Conservation (phyloP, 2,888 invertebrate genomes). For the Chymomyza amoena region DNA sequence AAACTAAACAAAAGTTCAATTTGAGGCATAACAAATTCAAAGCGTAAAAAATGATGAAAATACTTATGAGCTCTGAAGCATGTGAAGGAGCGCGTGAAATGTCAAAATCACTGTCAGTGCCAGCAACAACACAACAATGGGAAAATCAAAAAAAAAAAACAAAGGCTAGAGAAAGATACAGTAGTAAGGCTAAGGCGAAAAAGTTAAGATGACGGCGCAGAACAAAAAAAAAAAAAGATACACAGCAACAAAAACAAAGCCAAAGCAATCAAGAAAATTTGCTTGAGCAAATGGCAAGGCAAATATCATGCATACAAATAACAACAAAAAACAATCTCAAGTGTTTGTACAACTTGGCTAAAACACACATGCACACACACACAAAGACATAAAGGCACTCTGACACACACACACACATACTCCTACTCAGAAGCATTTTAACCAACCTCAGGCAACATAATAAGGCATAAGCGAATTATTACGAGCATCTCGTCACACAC, state of each 20-base stretch:
- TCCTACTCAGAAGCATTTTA: background rate
- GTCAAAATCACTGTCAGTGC: conserved; percentile 62
- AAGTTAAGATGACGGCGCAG: conserved; percentile 40
- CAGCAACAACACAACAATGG: background rate
- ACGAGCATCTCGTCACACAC: background rate
- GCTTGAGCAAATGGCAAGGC: conserved; percentile 63
- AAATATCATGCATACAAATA: conserved; percentile 40
- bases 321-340: conserved; percentile 33
- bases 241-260: conserved; percentile 51
- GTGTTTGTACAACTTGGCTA: conserved; percentile 46
- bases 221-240: conserved; percentile 57
- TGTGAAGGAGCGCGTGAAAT: conserved; percentile 58
- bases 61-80: background rate
- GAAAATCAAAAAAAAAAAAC: background rate
- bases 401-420: conserved; percentile 14
- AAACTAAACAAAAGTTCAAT: background rate
- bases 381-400: background rate
- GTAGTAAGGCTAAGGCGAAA: conserved; percentile 21
- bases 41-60: conserved; percentile 46
- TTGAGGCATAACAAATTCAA: conserved; percentile 17
- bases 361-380: conserved; percentile 17
- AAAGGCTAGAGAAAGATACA: conserved; percentile 6
- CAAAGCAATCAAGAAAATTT: conserved; percentile 67
- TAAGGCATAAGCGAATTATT: conserved; percentile 43
- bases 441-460: conserved; percentile 12